These are phyloP conservation scores for Euschistus heros DNA, from an alignment of 1,140 invertebrate species.

Conservation along the genomic window DNA sequence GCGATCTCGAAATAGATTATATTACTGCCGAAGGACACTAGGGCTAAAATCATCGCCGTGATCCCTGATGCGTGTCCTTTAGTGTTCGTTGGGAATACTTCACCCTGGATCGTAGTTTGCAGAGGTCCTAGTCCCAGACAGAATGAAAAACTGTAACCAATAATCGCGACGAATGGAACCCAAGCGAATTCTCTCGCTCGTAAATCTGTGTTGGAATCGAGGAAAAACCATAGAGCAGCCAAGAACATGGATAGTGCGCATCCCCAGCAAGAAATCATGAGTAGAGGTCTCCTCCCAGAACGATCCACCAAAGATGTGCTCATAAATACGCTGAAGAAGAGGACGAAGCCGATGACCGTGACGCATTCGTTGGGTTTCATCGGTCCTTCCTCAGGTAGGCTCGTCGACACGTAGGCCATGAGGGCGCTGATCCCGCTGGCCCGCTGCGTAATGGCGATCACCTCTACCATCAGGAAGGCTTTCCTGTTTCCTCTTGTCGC, in stretches of 20 bases:
- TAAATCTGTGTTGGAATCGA: constrained; percentile 31
- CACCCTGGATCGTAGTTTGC: constrained; percentile 25
- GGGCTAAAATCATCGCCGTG: constrained; percentile 24
- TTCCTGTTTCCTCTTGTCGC: not conserved
- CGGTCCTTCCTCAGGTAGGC: not conserved
- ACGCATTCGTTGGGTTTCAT: not conserved
- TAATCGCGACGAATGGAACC: constrained; percentile 24
- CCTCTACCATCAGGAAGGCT: constrained; percentile 19
- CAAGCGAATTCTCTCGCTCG: constrained; percentile 12
- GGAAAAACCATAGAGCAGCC: constrained; percentile 25
- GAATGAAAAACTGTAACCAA: constrained; percentile 24
- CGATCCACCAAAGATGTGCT: constrained; percentile 38
- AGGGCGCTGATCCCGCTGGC: constrained; percentile 4
- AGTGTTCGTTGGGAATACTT: constrained; percentile 26
- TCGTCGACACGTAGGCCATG: constrained; percentile 10
- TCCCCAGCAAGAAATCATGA: constrained; percentile 36
- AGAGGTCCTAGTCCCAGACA: constrained; percentile 26
- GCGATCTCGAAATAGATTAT: constrained; percentile 55
- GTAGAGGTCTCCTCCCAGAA: constrained; percentile 39
- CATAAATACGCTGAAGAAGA: constrained; percentile 35
- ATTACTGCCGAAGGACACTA: constrained; percentile 51
- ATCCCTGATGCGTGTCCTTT: constrained; percentile 25
- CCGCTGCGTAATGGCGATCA: not conserved
- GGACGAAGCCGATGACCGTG: not conserved
- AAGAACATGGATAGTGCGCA: constrained; percentile 24